Evolutionary conservation across 1,140 invertebrate species (phyloP), one percentile per base, ranked within the genome.

Genomic region (Conus betulinus): DNA sequence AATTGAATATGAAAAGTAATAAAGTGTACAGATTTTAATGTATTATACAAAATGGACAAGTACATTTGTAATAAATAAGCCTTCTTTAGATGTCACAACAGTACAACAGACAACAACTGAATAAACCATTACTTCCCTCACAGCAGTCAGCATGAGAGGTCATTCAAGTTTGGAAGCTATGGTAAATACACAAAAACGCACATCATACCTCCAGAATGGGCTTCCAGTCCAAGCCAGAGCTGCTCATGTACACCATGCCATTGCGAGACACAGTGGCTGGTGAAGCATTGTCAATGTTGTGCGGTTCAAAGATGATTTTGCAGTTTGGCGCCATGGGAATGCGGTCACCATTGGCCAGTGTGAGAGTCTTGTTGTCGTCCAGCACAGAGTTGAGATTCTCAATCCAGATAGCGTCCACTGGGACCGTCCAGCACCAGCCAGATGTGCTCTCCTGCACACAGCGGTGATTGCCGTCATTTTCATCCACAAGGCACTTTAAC

Each of bases 201-300:
- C 3, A 67, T 63, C 53, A 71, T 91, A 95, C 98, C 96, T 97
- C 96, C 5, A 98, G 95, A 25, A 98, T 97, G 0, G 98, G 98
- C 93, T 97, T 96, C 97, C 98, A 99, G 93, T 98, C 97, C 74
- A 99, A 95, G 3, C 98, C 98, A 0, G 98, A 99, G 1, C 98
- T 98, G 92, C 98, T 99, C 98, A 99, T 99, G 94, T 98, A 99
- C 5, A 99, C 95, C 98, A 99, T 99, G 91, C 98, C 98, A 95
- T 99, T 99, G 86, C 98, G 96, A 0, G 98, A 99, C 1, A 99
- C 98, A 1, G 98, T 99, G 3, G 98, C 98, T 10, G 98, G 98
- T n/a, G 98, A 99, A 4, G 98, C 98, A 95, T 99, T 99, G 94
- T 99, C 98, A 90, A 99, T 99, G 94, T 99, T 99, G 94, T 99